Evolutionary conservation across 2,113 vertebrate genomes (phyloP).

Genomic region (Sinocyclocheilus anophthalmus): DNA sequence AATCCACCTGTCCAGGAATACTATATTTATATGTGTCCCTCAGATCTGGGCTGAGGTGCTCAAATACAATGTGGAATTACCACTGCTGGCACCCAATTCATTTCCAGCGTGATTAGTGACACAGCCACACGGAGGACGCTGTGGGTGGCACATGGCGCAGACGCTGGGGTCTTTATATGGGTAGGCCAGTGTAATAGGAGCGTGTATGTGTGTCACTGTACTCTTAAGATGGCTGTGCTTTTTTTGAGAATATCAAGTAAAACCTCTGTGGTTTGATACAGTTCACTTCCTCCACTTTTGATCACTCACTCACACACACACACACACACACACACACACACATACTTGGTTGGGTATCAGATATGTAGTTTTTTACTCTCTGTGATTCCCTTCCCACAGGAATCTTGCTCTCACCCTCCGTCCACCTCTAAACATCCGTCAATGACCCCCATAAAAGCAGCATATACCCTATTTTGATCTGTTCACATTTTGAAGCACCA

Average conservation of each 20-base stretch:
- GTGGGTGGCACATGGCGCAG: conserved; percentile 57
- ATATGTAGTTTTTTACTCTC: conserved; percentile 26
- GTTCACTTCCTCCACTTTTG: neutral
- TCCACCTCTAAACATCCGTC: conserved; percentile 59
- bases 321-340: neutral
- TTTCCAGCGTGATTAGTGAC: conserved; percentile 73
- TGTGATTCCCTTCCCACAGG: conserved; percentile 51
- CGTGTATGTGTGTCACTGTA: neutral
- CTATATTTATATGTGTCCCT: conserved; percentile 73
- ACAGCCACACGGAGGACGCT: conserved; percentile 62
- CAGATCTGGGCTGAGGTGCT: conserved; percentile 69
- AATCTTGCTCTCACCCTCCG: conserved; percentile 2
- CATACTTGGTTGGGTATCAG: conserved; percentile 26
- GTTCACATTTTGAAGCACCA: conserved; percentile 73
- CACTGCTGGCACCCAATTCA: conserved; percentile 70
- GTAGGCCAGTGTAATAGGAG: conserved; percentile 54
- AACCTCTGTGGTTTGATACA: neutral
- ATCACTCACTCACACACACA: neutral
- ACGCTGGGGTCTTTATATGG: conserved; percentile 58
- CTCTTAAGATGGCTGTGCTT: neutral
- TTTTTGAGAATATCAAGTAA: neutral
- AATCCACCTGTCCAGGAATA: conserved; percentile 73
- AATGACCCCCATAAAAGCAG: conserved; percentile 69
- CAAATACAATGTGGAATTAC: conserved; percentile 75
- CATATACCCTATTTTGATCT: conserved; percentile 70